phyloP scores from a whole-genome alignment of 2,113 vertebrate genomes.

The Dunckerocampus dactyliophorus region DNA sequence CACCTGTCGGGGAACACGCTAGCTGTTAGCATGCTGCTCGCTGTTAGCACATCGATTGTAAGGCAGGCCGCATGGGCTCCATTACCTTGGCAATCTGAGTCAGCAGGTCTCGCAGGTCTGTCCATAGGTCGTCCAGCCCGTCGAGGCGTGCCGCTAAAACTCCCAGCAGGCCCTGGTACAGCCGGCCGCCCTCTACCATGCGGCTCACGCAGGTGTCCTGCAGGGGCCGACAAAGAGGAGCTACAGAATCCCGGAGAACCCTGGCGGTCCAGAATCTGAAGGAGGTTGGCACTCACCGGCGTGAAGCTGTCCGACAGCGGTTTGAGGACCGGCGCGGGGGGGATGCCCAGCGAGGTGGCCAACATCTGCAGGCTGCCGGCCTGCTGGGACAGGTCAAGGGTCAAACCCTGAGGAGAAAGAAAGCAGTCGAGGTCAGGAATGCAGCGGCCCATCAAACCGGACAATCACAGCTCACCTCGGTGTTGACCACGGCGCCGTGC shows the following conservation, averaged over 20 bases:
- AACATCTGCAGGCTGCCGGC: conserved; percentile 44
- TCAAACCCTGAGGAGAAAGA: conserved; percentile 42
- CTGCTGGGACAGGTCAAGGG: conserved; percentile 29
- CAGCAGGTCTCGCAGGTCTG: conserved; percentile 57
- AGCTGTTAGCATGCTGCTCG: background rate
- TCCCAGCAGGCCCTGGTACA: conserved; percentile 55
- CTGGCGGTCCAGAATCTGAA: background rate
- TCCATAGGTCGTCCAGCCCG: conserved; percentile 24
- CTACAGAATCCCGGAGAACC: background rate
- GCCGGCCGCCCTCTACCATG: conserved; percentile 37
- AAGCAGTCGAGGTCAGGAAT: background rate
- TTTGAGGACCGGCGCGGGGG: conserved; percentile 37
- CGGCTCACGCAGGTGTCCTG: conserved; percentile 56
- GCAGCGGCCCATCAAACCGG: background rate
- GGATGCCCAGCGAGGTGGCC: conserved; percentile 41
- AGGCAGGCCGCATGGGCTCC: background rate
- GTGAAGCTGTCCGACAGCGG: conserved; percentile 37
- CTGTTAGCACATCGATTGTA: background rate
- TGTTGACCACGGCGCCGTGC: conserved; percentile 42
- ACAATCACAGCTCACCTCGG: conserved; percentile 9
- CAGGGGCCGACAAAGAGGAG: conserved; percentile 12
- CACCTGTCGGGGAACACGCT: conserved; percentile 41
- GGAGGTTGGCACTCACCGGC: conserved; percentile 48
- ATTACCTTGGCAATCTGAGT: conserved; percentile 53
- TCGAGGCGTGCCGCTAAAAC: conserved; percentile 12